A percentile compares a stretch with the other conserved stretches of the same genome.
Evolutionary conservation across 64 coral and sea anemone genomes (phyloP).

Genomic region (Stichodactyla mertensii): DNA sequence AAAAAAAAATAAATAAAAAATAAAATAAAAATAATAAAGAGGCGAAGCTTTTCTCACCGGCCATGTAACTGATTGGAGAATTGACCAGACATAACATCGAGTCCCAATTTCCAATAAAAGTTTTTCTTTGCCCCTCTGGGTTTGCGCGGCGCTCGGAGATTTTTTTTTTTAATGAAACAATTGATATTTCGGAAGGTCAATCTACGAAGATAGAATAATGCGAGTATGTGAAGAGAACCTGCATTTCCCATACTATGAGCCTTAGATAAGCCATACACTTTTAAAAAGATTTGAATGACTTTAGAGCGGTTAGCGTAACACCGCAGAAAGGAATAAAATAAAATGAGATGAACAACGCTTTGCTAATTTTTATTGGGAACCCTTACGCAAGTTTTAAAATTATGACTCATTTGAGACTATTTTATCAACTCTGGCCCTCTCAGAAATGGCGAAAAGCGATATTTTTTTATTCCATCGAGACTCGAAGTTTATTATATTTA

Average conservation of each 20-base stretch:
- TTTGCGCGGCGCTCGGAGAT: not conserved
- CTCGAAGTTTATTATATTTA: not conserved
- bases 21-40: no score
- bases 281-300: not conserved
- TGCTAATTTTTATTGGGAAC: not conserved
- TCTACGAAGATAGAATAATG: not conserved
- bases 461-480: not conserved
- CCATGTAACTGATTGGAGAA: not conserved
- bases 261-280: conserved; percentile 15
- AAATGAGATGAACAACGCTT: not conserved
- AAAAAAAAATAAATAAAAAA: not conserved
- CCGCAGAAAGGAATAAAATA: not conserved
- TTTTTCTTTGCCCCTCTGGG: not conserved
- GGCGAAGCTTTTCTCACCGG: not conserved
- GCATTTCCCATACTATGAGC: not conserved
- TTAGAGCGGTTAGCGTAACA: not conserved
- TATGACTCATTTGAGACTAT: not conserved
- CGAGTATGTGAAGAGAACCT: not conserved
- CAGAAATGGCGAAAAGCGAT: not conserved
- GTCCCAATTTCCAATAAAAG: not conserved
- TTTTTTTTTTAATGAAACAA: not conserved
- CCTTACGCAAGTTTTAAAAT: not conserved
- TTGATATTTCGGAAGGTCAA: conserved; percentile 11
- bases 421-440: not conserved
- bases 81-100: not conserved